Percentiles rank a stretch among this genome's conserved stretches.
Conservation (phyloP, 2,888 invertebrate species). For the Xanthia togata region DNA sequence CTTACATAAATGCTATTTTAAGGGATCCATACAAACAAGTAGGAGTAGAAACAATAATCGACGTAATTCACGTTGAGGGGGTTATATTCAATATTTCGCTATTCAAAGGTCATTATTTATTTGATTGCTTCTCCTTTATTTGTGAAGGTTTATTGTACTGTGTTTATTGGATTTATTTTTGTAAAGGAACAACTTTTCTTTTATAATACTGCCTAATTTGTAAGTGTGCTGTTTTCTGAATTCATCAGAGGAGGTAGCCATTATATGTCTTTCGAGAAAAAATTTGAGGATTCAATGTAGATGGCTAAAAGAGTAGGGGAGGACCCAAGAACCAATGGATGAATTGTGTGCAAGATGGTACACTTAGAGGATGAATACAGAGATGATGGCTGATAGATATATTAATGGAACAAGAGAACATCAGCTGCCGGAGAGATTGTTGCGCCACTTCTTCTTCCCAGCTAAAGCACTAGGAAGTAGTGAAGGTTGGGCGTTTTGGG, state of each 20-base stretch:
- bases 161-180: constrained; percentile 4
- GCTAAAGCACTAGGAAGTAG: too few species aligned
- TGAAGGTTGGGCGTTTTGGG: too few species aligned
- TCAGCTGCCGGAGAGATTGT: too few species aligned
- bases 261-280: background rate
- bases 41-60: constrained; percentile 15
- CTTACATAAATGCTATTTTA: constrained; percentile 14
- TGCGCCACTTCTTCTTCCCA: too few species aligned
- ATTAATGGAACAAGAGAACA: background rate
- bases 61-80: constrained; percentile 5
- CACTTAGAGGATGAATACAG: background rate
- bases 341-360: background rate
- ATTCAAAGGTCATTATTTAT: constrained; percentile 16
- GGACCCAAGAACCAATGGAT: background rate
- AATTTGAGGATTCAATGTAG: background rate
- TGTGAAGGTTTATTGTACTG: constrained; percentile 6
- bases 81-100: background rate
- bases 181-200: too few species aligned
- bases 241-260: background rate
- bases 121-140: constrained; percentile 10
- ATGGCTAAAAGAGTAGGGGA: background rate
- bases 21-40: background rate
- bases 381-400: background rate
- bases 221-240: background rate
- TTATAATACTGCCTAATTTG: background rate